Percentiles rank a stretch among this genome's conserved stretches.
These are phyloP conservation scores for Zoanthus gigantus DNA, from an alignment of 92 coral and sea anemone genomes.

Conservation along the genomic window DNA sequence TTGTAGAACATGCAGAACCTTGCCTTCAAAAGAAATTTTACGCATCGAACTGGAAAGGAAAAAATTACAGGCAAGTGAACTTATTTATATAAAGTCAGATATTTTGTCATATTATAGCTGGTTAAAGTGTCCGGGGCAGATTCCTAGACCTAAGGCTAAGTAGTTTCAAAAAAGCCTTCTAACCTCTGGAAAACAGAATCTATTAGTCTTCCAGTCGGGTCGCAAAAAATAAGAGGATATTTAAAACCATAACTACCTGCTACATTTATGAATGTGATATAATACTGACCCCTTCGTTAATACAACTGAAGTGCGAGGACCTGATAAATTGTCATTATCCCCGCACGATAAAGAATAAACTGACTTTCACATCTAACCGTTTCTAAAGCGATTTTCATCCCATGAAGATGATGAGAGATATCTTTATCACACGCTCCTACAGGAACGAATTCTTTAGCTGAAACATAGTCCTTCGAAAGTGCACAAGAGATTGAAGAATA, in stretches of 20 bases:
- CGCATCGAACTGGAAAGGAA: slow-evolving; percentile 16
- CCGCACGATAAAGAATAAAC: slow-evolving; percentile 32
- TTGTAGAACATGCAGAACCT: slow-evolving; percentile 23
- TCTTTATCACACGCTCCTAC: too few relatives aligned
- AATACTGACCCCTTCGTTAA: slow-evolving; percentile 19
- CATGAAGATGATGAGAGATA: too few relatives aligned
- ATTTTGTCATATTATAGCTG: slow-evolving; percentile 15
- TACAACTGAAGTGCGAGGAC: slow-evolving; percentile 16
- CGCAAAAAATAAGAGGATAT: slow-evolving; percentile 2
- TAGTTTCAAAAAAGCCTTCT: slow-evolving; percentile 23
- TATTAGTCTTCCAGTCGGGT: slow-evolving; percentile 18
- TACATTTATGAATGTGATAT: slow-evolving; percentile 14
- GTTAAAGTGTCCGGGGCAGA: slow-evolving; percentile 15
- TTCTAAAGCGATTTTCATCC: slow-evolving; percentile 16
- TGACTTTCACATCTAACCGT: slow-evolving; percentile 28
- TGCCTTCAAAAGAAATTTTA: slow-evolving; percentile 20
- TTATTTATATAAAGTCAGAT: slow-evolving; percentile 9
- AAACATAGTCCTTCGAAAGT: background rate
- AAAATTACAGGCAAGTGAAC: slow-evolving; percentile 15
- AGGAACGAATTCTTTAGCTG: too few relatives aligned
- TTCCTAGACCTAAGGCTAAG: slow-evolving; percentile 16
- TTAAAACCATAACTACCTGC: slow-evolving; percentile 17
- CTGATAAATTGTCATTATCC: too few relatives aligned
- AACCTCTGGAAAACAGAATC: slow-evolving; percentile 5
- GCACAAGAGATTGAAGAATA: slow-evolving; percentile 26